Evolutionary conservation across 2,888 invertebrate genomes (phyloP), one percentile per base, ranked within the genome.

Genomic region (Stomorhina lunata): DNA sequence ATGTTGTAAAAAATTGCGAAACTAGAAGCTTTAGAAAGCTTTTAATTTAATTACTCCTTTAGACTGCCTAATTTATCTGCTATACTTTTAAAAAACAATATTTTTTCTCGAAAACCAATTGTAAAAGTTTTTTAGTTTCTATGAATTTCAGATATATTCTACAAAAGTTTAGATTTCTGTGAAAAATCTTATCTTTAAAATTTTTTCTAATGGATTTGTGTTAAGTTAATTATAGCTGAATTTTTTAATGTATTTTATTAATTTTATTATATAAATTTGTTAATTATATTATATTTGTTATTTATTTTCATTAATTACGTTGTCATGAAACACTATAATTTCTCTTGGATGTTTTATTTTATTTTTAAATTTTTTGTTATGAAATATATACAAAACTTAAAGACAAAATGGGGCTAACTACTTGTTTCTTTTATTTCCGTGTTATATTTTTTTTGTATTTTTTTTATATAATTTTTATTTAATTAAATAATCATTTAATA

Each of bases 281-380:
- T 50, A 40, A 65, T 68, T 29, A 25, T 43, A 22, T 29, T 48
- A n/a, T 63, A 29, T 32, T 55, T 55, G 43, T 34, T 50, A 40
- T 69, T 68, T 29, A 25, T 48, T 3, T 61, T 45, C 25, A 12
- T 66, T 57, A 63, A 69, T 72, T 82, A 82, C 82, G 82, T 82
- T 82, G 82, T 82, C 79, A 82, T 75, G 82, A 82, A 82, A 82
- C 82, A 75, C 79, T 71, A 43, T 82, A 79, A 50, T 82, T 81
- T 61, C 63, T 71, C 12, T 75, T 53, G 27, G 15, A 43, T 73
- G 20, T 50, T 43, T 50, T 59, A 50, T 65, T 50, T 48, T 17
- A 4, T 29, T 61, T 40, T 63, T 37, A 45, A 0, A n/a, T 59
- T 37, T 22, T 37, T 48, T 61, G 55, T 43, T 79, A 82, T 75